A percentile compares a stretch with the other conserved stretches of the same genome.
These are phyloP conservation scores for Gymnoscopelus braueri DNA, from an alignment of 2,797 vertebrate genomes.

Conservation along the genomic window DNA sequence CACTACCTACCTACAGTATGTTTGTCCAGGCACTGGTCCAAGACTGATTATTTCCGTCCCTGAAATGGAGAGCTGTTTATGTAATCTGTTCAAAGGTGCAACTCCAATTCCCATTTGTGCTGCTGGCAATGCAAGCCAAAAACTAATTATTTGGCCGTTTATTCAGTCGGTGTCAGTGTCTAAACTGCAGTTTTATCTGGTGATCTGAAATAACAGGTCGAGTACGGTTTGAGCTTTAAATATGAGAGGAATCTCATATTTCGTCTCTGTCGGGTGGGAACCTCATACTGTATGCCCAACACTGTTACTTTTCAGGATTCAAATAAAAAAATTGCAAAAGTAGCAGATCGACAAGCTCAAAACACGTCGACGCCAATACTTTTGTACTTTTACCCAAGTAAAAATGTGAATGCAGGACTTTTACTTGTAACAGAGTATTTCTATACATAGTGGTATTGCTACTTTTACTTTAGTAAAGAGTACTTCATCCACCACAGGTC, in stretches of 20 bases:
- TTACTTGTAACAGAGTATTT: too few relatives aligned
- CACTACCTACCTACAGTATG: background rate
- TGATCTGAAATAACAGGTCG: conserved; percentile 1
- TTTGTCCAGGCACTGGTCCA: background rate
- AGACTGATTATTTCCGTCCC: background rate
- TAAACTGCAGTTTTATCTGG: background rate
- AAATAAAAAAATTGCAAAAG: too few relatives aligned
- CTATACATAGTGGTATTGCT: too few relatives aligned
- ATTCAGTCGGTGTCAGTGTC: conserved; percentile 28
- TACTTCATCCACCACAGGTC: too few relatives aligned
- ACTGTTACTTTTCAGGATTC: too few relatives aligned
- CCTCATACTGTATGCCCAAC: too few relatives aligned
- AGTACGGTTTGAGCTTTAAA: background rate
- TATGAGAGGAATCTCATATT: conserved; percentile 12
- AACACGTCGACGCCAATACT: background rate
- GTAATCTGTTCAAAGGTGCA: background rate
- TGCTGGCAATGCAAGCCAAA: conserved; percentile 7
- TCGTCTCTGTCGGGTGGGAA: too few relatives aligned
- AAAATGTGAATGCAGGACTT: too few relatives aligned
- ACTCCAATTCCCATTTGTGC: conserved; percentile 12
- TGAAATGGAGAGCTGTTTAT: conserved; percentile 16
- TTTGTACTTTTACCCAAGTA: too few relatives aligned
- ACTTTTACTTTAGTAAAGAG: too few relatives aligned
- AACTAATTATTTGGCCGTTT: conserved; percentile 19
- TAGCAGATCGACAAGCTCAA: background rate